Conservation (phyloP, 2,113 vertebrate species). For the Brachionichthys hirsutus region DNA sequence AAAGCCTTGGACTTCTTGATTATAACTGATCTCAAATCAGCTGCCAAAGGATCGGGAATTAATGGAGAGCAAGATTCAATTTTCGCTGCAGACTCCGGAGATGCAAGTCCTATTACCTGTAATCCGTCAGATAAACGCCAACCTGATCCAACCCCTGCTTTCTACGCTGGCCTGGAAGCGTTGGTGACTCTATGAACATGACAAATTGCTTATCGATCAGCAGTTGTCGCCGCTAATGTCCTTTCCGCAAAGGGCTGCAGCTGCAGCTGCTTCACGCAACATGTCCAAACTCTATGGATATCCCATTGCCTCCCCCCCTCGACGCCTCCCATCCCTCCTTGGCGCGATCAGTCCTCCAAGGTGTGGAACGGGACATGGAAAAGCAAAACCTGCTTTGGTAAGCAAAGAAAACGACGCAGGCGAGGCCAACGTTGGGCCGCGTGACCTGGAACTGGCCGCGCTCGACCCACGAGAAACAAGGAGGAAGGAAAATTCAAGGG, state of each 20-base stretch:
- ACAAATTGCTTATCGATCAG: conserved; percentile 71
- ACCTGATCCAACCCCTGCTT: conserved; percentile 40
- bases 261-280: conserved; percentile 22
- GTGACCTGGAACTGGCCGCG: conserved; percentile 6
- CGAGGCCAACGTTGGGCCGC: conserved; percentile 33
- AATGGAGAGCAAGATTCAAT: conserved; percentile 17
- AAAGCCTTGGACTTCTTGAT: neutral
- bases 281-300: conserved; percentile 31
- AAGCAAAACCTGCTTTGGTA: conserved; percentile 59
- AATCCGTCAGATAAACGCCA: conserved; percentile 43
- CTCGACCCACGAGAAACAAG: conserved; percentile 38
- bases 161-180: neutral
- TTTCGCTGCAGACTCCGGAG: conserved; percentile 29
- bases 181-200: conserved; percentile 45
- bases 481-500: conserved; percentile 23
- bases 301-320: conserved; percentile 8
- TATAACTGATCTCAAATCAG: too few relatives aligned
- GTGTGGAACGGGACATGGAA: conserved; percentile 56
- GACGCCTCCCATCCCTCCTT: conserved; percentile 17
- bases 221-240: conserved; percentile 62
- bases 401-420: conserved; percentile 46
- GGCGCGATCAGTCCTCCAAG: conserved; percentile 41
- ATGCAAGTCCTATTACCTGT: conserved; percentile 45
- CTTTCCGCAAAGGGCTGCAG: conserved; percentile 55
- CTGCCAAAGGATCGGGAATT: neutral